Percentiles rank a stretch among this genome's conserved stretches.
Conservation (phyloP, 1,140 invertebrate species). For the Drosophila watanabei region DNA sequence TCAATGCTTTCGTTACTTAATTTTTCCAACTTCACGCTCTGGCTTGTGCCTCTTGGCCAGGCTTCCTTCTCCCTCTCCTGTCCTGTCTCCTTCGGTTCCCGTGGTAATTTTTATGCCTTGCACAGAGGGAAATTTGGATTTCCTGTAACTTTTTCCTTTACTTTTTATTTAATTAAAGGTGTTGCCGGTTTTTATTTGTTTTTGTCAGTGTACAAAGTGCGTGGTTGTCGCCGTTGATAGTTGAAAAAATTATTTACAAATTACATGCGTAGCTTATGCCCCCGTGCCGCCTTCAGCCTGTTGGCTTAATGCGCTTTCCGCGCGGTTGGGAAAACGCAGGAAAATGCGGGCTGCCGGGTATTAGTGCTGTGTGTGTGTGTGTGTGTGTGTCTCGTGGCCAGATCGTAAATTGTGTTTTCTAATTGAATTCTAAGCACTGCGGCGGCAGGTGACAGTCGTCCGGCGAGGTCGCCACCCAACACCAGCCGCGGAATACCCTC, state of each 20-base stretch:
- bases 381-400: slow-evolving; percentile 67
- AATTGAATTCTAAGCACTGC: slow-evolving; percentile 77
- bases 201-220: slow-evolving; percentile 49
- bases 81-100: neutral
- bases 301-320: slow-evolving; percentile 74
- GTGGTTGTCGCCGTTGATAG: slow-evolving; percentile 73
- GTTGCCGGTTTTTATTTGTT: neutral
- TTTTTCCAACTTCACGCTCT: slow-evolving; percentile 70
- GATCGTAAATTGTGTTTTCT: slow-evolving; percentile 79
- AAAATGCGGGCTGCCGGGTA: slow-evolving; percentile 49
- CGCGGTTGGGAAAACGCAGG: slow-evolving; percentile 29
- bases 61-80: slow-evolving; percentile 1
- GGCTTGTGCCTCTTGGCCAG: slow-evolving; percentile 55
- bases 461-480: slow-evolving; percentile 37
- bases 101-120: slow-evolving; percentile 48
- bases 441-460: slow-evolving; percentile 55
- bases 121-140: neutral
- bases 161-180: neutral
- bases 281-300: slow-evolving; percentile 72
- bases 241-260: slow-evolving; percentile 83
- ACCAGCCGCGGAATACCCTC: slow-evolving; percentile 13
- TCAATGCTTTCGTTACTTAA: slow-evolving; percentile 80
- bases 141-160: neutral
- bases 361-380: slow-evolving; percentile 49
- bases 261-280: slow-evolving; percentile 83